Evolutionary conservation across 2,113 vertebrate species (phyloP).

Genomic region (Eolophus roseicapilla): DNA sequence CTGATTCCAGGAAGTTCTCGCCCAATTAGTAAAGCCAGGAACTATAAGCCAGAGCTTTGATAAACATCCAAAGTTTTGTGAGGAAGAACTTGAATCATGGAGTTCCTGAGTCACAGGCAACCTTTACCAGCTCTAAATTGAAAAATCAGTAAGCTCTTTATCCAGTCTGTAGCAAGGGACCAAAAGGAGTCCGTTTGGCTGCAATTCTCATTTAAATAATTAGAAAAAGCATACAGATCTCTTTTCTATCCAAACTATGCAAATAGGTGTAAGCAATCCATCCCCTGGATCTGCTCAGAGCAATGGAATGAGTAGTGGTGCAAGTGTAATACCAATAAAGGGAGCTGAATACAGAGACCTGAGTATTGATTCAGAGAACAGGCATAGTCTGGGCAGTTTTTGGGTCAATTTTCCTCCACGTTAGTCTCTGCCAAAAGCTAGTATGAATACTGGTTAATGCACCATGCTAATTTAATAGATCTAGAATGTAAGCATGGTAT

Average conservation of each 20-base stretch:
- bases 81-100: constrained; percentile 57
- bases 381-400: neutral
- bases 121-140: neutral
- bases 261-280: neutral
- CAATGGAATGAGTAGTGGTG: neutral
- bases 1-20: constrained; percentile 61
- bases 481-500: neutral
- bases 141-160: constrained; percentile 47
- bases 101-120: constrained; percentile 57
- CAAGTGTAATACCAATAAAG: neutral
- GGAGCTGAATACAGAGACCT: neutral
- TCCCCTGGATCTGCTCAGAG: neutral
- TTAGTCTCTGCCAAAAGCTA: neutral
- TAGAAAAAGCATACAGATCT: neutral
- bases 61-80: constrained; percentile 39
- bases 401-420: neutral
- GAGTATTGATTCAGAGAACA: neutral
- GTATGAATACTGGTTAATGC: neutral
- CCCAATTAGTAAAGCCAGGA: constrained; percentile 62
- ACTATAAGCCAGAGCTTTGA: constrained; percentile 48
- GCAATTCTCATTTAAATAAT: neutral
- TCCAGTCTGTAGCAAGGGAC: neutral
- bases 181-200: neutral
- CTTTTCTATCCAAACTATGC: neutral
- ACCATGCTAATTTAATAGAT: neutral